A percentile compares a stretch with the other conserved stretches of the same genome.
Conservation (phyloP, 2,888 invertebrate species). For the Merodon equestris region DNA sequence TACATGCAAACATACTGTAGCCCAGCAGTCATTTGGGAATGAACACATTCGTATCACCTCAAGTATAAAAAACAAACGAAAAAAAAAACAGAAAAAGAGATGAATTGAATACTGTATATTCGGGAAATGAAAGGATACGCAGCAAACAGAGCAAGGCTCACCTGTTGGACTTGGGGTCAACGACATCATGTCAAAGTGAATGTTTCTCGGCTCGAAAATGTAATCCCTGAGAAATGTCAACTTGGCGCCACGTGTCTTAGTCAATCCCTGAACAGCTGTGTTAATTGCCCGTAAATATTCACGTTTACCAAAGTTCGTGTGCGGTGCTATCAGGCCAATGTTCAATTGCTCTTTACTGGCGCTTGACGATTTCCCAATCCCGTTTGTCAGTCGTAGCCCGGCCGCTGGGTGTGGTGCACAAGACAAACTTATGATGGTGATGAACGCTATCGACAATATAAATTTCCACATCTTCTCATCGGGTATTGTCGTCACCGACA, state of each 20-base stretch:
- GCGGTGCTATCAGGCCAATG: slow-evolving; percentile 78
- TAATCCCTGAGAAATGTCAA: slow-evolving; percentile 83
- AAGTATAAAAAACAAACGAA: neutral
- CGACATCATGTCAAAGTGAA: slow-evolving; percentile 84
- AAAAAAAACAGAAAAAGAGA: slow-evolving; percentile 14
- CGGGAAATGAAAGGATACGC: slow-evolving; percentile 6
- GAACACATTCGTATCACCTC: no score
- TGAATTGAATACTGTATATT: slow-evolving; percentile 24
- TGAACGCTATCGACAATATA: slow-evolving; percentile 51
- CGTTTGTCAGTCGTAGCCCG: slow-evolving; percentile 72
- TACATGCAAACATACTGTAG: no score
- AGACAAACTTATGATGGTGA: slow-evolving; percentile 48
- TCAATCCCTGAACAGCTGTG: slow-evolving; percentile 82
- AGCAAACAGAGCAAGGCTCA: slow-evolving; percentile 75
- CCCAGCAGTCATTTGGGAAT: no score
- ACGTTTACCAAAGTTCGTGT: slow-evolving; percentile 80
- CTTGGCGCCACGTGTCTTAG: slow-evolving; percentile 81
- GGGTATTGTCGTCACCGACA: slow-evolving; percentile 41
- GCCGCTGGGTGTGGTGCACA: slow-evolving; percentile 40
- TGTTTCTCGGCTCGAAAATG: slow-evolving; percentile 82
- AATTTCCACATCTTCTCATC: slow-evolving; percentile 56
- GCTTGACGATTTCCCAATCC: slow-evolving; percentile 72
- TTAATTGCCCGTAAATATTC: slow-evolving; percentile 85
- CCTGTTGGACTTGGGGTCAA: slow-evolving; percentile 88
- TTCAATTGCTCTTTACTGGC: slow-evolving; percentile 77